These are phyloP conservation scores for Coremacera marginata DNA, from an alignment of 2,888 invertebrate species.

Conservation along the genomic window DNA sequence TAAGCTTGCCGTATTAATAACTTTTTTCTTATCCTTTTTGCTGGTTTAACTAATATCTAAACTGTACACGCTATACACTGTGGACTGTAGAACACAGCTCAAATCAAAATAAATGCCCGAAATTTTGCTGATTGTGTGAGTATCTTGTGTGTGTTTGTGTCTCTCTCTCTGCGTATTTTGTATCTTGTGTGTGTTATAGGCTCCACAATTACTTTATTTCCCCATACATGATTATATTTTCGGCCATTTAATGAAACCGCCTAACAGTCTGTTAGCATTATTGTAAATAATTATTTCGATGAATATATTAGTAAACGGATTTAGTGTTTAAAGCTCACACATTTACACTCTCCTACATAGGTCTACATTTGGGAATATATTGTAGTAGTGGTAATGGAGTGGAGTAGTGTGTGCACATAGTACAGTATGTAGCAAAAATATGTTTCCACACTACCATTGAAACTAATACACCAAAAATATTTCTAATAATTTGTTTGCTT, in stretches of 20 bases:
- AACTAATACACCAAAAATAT: too few species aligned
- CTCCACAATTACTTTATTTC: not conserved
- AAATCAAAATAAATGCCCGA: not conserved
- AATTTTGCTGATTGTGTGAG: not conserved
- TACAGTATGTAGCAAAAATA: too few species aligned
- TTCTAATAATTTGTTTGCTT: too few species aligned
- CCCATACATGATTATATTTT: not conserved
- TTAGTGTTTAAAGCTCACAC: too few species aligned
- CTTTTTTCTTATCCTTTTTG: not conserved
- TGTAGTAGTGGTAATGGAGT: too few species aligned
- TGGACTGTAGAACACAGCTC: not conserved
- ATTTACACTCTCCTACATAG: too few species aligned
- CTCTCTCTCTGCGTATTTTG: not conserved
- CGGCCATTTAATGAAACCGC: not conserved
- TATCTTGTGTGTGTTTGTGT: not conserved
- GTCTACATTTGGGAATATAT: too few species aligned
- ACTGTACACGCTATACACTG: not conserved
- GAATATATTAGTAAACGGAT: too few species aligned
- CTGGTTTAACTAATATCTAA: not conserved
- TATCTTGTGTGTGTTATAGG: not conserved
- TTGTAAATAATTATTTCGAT: too few species aligned
- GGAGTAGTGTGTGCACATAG: too few species aligned
- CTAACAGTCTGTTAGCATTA: not conserved
- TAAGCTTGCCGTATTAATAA: not conserved
- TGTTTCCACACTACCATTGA: too few species aligned